A percentile compares a stretch with the other conserved stretches of the same genome.
Conservation (phyloP, 2,888 invertebrate genomes). For the Ormyrus labotus region DNA sequence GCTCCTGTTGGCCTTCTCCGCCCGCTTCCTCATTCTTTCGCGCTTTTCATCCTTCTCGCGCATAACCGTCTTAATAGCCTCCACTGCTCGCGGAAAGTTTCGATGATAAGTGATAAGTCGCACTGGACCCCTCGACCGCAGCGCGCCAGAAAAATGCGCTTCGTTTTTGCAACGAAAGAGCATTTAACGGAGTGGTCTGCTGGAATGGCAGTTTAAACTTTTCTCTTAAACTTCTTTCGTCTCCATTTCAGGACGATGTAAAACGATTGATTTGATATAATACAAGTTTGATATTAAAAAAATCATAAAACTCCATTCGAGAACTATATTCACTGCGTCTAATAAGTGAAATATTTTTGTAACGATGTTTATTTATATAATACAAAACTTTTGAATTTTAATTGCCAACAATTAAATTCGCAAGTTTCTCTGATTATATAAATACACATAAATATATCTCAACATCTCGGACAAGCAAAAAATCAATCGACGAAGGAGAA, state of each 20-base stretch:
- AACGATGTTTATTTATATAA: too few species aligned
- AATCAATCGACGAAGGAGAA: too few species aligned
- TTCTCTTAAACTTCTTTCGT: too few species aligned
- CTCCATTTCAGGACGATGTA: too few species aligned
- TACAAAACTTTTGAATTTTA: not conserved
- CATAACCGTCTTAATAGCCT: conserved; percentile 46
- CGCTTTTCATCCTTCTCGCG: not conserved
- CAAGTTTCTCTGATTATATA: conserved; percentile 13
- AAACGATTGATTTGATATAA: too few species aligned
- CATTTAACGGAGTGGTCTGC: not conserved
- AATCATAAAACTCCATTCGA: too few species aligned
- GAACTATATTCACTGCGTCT: too few species aligned
- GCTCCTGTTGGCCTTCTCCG: conserved; percentile 45
- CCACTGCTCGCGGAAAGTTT: conserved; percentile 41
- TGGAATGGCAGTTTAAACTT: too few species aligned
- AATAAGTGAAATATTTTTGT: too few species aligned
- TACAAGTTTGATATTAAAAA: too few species aligned
- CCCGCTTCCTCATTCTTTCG: not conserved
- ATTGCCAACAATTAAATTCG: not conserved
- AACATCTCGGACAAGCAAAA: too few species aligned
- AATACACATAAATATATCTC: not conserved
- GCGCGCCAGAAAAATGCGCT: not conserved
- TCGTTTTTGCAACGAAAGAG: not conserved
- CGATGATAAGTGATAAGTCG: conserved; percentile 50
- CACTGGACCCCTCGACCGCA: conserved; percentile 2